phyloP scores from a whole-genome alignment of 2,797 vertebrate genomes.

The Alauda arvensis region DNA sequence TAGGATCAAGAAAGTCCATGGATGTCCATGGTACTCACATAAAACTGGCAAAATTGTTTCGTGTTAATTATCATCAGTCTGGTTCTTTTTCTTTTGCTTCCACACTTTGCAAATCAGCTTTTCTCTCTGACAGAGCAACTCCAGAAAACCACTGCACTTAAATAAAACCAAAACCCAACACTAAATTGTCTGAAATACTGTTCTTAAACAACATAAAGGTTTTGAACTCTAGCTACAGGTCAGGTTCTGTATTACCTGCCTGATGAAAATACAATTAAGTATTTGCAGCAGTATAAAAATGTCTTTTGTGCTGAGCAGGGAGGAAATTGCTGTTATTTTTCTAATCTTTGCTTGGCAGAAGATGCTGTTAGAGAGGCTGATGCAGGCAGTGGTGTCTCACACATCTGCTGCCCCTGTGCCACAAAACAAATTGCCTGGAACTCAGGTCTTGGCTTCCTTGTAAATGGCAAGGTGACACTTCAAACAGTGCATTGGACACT shows the following conservation, averaged over 20 bases:
- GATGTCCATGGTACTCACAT: neutral
- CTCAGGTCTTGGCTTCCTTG: neutral
- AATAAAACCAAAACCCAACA: neutral
- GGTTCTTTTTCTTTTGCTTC: neutral
- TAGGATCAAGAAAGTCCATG: neutral
- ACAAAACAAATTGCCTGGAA: neutral
- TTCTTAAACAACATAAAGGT: neutral
- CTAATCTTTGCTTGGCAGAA: neutral
- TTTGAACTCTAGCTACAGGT: neutral
- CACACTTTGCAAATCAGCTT: neutral
- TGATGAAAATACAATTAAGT: neutral
- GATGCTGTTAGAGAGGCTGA: neutral
- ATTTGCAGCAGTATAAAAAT: neutral
- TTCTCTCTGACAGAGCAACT: neutral
- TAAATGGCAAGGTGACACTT: neutral
- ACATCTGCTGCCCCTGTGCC: neutral
- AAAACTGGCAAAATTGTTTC: neutral
- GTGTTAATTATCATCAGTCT: neutral
- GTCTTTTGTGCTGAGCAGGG: neutral
- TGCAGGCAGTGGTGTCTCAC: neutral
- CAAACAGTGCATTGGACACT: rapidly evolving
- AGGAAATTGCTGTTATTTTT: neutral
- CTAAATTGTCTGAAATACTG: neutral
- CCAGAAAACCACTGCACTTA: neutral
- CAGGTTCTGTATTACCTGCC: neutral